Conservation (phyloP, 2,888 invertebrate genomes). For the Torymus texanus region DNA sequence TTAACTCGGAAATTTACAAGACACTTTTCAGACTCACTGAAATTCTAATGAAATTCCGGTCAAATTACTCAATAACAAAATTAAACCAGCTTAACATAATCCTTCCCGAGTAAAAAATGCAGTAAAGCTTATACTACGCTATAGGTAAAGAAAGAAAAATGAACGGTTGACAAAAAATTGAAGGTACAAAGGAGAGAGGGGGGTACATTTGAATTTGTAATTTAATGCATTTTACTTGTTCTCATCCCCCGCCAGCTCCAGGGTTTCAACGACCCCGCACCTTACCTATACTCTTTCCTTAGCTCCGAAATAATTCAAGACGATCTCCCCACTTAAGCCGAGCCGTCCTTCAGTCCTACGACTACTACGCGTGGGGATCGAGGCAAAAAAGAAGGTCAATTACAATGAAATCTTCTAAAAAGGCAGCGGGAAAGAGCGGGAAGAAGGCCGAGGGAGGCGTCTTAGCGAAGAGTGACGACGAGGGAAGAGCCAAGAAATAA, state of each 20-base stretch:
- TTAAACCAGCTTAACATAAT: too few species aligned
- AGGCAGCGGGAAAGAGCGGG: not conserved
- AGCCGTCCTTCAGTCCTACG: slow-evolving; percentile 26
- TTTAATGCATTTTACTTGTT: slow-evolving; percentile 50
- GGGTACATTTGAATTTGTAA: slow-evolving; percentile 52
- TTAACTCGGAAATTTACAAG: not conserved
- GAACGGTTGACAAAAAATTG: slow-evolving; percentile 26
- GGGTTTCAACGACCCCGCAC: not conserved
- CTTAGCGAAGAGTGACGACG: not conserved
- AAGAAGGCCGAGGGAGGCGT: not conserved
- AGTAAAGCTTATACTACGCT: too few species aligned
- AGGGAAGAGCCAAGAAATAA: slow-evolving; percentile 46
- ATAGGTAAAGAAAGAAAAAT: not conserved
- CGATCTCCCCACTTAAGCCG: slow-evolving; percentile 38
- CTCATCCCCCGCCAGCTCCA: not conserved
- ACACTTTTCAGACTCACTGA: not conserved
- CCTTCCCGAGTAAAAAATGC: too few species aligned
- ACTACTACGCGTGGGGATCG: not conserved
- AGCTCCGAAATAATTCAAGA: slow-evolving; percentile 47
- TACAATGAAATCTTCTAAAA: slow-evolving; percentile 47
- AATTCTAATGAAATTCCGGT: not conserved
- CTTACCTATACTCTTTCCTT: too few species aligned
- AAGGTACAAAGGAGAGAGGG: slow-evolving; percentile 1
- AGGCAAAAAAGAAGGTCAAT: slow-evolving; percentile 46
- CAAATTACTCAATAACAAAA: too few species aligned